Conservation (phyloP, 2,888 invertebrate species). For the Dione vanillae region DNA sequence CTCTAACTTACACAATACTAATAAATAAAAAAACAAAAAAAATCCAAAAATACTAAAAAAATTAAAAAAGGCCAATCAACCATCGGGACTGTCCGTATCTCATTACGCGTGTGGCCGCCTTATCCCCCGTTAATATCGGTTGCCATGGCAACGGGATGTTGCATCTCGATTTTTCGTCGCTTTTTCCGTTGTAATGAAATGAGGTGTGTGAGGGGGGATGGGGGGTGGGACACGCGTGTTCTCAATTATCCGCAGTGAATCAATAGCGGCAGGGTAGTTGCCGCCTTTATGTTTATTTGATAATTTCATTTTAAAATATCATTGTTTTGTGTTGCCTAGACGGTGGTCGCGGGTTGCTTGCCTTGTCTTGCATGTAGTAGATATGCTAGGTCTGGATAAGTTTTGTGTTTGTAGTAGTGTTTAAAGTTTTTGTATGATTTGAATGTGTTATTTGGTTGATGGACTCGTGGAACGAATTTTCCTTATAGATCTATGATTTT, state of each 20-base stretch:
- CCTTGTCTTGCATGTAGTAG: not conserved
- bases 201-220: conserved; percentile 72
- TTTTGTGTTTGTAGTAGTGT: not conserved
- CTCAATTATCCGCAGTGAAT: conserved; percentile 84
- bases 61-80: not conserved
- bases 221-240: conserved; percentile 76
- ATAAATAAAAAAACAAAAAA: not conserved
- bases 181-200: conserved; percentile 85
- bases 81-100: conserved; percentile 34
- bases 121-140: conserved; percentile 79
- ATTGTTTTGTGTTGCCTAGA: conserved; percentile 30
- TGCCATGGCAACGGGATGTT: conserved; percentile 78
- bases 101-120: conserved; percentile 47
- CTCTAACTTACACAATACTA: not conserved
- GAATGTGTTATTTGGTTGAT: too few species aligned
- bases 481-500: too few species aligned
- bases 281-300: conserved; percentile 50
- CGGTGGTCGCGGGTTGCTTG: not conserved
- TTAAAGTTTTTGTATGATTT: too few species aligned
- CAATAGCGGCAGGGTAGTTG: conserved; percentile 84
- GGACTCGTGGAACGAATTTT: too few species aligned
- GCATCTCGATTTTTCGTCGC: conserved; percentile 84
- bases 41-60: not conserved
- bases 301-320: conserved; percentile 43
- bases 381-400: not conserved